A percentile compares a stretch with the other conserved stretches of the same genome.
Conservation (phyloP, 2,888 invertebrate species). For the Cataglyphis rosenhaueri region DNA sequence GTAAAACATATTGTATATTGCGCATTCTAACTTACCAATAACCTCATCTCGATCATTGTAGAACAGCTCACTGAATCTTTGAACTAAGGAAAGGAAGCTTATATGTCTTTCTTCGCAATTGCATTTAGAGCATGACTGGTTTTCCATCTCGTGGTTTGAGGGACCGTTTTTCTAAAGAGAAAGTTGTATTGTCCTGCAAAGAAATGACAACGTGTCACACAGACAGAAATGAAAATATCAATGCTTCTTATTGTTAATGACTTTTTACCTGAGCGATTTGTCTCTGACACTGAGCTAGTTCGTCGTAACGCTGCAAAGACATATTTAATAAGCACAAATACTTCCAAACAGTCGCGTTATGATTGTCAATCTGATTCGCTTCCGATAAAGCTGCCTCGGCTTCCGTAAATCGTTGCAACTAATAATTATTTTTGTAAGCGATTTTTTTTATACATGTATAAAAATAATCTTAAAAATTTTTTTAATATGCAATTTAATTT, state of each 20-base stretch:
- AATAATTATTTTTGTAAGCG: conserved; percentile 10
- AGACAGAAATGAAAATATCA: conserved; percentile 4
- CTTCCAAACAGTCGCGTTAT: conserved; percentile 76
- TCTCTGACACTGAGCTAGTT: conserved; percentile 79
- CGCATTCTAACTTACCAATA: conserved; percentile 47
- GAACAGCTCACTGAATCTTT: conserved; percentile 25
- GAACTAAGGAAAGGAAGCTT: conserved; percentile 39
- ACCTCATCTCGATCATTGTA: conserved; percentile 45
- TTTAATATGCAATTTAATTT: neutral
- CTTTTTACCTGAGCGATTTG: conserved; percentile 69
- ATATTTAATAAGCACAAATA: conserved; percentile 79
- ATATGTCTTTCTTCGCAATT: conserved; percentile 46
- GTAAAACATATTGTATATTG: neutral
- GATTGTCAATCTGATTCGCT: conserved; percentile 77
- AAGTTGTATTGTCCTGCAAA: conserved; percentile 49
- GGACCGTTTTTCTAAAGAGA: conserved; percentile 58
- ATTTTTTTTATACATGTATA: neutral
- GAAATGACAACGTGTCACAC: neutral
- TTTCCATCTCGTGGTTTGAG: conserved; percentile 38
- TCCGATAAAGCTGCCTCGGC: conserved; percentile 76
- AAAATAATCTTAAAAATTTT: neutral
- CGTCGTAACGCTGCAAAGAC: conserved; percentile 73
- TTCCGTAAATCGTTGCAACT: conserved; percentile 72
- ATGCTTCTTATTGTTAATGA: neutral
- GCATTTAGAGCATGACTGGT: conserved; percentile 67